These are phyloP conservation scores for Oryzaephilus surinamensis DNA, from an alignment of 1,140 invertebrate genomes.

Conservation along the genomic window DNA sequence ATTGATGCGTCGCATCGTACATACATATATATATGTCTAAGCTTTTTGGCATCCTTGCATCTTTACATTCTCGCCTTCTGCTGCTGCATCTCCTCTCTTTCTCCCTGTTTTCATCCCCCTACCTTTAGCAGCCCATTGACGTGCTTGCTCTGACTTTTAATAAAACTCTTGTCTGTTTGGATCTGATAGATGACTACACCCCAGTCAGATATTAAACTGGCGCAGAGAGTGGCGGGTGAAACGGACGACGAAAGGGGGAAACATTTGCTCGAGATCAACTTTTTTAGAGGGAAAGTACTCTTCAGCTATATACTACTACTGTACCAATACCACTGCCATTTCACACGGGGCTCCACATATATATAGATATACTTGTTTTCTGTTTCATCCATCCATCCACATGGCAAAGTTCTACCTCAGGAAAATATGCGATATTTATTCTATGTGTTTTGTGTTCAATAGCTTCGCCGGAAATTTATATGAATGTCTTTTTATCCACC, in stretches of 20 bases:
- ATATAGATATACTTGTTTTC: too few relatives aligned
- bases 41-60: too few relatives aligned
- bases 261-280: constrained; percentile 23
- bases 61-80: neutral
- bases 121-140: constrained; percentile 32
- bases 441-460: constrained; percentile 20
- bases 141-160: constrained; percentile 36
- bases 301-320: constrained; percentile 12
- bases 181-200: constrained; percentile 41
- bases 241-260: constrained; percentile 12
- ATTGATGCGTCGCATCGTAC: too few relatives aligned
- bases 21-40: too few relatives aligned
- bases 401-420: too few relatives aligned
- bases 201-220: constrained; percentile 38
- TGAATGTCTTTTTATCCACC: constrained; percentile 18
- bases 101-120: constrained; percentile 11
- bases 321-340: constrained; percentile 15
- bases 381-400: too few relatives aligned
- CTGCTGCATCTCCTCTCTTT: constrained; percentile 2
- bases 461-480: constrained; percentile 19
- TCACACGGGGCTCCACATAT: too few relatives aligned
- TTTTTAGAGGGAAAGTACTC: constrained; percentile 22
- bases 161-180: constrained; percentile 36
- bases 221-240: constrained; percentile 15
- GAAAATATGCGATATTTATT: constrained; percentile 14